Evolutionary conservation across 2,113 vertebrate species (phyloP).

Genomic region (Xyrauchen texanus): DNA sequence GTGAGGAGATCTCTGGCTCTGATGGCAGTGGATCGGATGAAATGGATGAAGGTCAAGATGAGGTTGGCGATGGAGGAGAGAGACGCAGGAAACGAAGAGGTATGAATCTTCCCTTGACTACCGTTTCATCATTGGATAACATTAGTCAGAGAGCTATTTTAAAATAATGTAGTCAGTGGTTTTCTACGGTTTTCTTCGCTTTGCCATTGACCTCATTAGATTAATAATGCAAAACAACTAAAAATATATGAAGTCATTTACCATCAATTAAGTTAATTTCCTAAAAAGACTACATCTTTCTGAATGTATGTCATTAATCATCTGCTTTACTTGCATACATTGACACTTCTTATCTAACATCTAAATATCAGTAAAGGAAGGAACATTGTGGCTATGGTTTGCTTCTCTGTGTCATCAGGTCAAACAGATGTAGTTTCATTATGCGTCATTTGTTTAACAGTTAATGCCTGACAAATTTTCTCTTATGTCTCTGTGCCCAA

Average conservation of each 20-base stretch:
- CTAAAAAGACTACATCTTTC: no score
- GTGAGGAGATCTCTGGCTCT: slow-evolving; percentile 96
- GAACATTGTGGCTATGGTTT: background rate
- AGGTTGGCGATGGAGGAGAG: slow-evolving; percentile 84
- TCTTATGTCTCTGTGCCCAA: background rate
- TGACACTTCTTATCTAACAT: background rate
- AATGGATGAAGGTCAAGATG: slow-evolving; percentile 88
- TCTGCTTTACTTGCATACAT: no score
- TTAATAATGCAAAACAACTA: no score
- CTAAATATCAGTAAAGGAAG: background rate
- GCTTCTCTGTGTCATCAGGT: background rate
- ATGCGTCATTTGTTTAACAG: background rate
- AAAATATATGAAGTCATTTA: no score
- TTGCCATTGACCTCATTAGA: no score
- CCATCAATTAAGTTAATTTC: no score
- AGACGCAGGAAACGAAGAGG: slow-evolving; percentile 87
- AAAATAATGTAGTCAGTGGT: no score
- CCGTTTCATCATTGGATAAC: no score
- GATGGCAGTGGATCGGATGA: slow-evolving; percentile 92
- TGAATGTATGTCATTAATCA: no score
- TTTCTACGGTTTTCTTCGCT: no score
- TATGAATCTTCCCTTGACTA: slow-evolving; percentile 51
- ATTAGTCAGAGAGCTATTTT: no score
- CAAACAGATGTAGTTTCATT: background rate
- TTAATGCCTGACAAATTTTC: background rate